These are phyloP conservation scores for Caenorhabditis macrosperma DNA, from an alignment of 2,888 invertebrate genomes.

Conservation along the genomic window DNA sequence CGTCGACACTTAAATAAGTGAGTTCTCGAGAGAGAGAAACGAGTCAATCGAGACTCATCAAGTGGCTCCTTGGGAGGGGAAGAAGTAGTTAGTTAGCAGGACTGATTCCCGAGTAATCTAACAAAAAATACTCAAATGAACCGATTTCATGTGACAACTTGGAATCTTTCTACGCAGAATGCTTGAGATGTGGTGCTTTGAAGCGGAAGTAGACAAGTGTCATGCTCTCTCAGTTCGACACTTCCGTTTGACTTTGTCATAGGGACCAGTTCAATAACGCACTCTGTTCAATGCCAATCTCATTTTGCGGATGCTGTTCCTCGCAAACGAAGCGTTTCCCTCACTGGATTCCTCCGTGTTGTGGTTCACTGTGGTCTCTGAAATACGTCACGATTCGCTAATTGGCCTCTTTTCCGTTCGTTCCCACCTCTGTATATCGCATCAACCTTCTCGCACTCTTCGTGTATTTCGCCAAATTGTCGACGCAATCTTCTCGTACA, in stretches of 20 bases:
- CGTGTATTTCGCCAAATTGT: constrained; percentile 31
- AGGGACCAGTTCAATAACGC: neutral
- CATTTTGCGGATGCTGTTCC: constrained; percentile 52
- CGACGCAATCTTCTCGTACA: constrained; percentile 12
- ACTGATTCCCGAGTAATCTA: neutral
- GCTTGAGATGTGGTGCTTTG: no score
- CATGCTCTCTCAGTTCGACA: no score
- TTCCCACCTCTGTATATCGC: constrained; percentile 45
- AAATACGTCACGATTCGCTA: constrained; percentile 32
- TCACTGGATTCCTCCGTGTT: constrained; percentile 8
- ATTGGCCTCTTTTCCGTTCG: neutral
- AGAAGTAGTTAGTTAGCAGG: neutral
- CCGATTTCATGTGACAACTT: no score
- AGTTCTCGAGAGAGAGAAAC: constrained; percentile 13
- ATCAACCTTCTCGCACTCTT: constrained; percentile 30
- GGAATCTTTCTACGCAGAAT: neutral
- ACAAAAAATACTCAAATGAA: no score
- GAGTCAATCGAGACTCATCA: constrained; percentile 23
- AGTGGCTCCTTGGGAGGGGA: constrained; percentile 5
- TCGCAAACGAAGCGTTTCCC: constrained; percentile 37
- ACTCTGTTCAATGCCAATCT: constrained; percentile 47
- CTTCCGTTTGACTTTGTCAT: no score
- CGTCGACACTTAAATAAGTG: constrained; percentile 35
- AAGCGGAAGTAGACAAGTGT: no score
- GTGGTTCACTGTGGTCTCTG: constrained; percentile 46